phyloP scores from a whole-genome alignment of 2,113 vertebrate genomes.

The Dromiciops gliroides region DNA sequence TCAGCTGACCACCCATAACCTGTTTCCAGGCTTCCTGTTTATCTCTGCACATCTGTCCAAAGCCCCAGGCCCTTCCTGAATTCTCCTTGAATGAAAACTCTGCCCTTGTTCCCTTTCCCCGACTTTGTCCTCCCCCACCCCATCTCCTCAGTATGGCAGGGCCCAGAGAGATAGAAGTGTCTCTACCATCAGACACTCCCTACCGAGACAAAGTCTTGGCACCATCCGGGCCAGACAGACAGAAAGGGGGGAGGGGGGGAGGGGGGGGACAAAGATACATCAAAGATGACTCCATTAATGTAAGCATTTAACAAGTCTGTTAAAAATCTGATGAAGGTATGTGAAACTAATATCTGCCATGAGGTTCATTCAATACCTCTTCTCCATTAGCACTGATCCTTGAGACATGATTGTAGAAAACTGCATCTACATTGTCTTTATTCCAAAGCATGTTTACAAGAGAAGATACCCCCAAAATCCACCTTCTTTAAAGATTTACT shows the following conservation, averaged over 20 bases:
- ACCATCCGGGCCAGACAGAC: background rate
- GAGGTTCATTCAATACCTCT: conserved; percentile 50
- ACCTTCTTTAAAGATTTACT: conserved; percentile 32
- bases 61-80: background rate
- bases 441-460: conserved; percentile 47
- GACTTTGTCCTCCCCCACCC: background rate
- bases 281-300: conserved; percentile 50
- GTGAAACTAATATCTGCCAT: conserved; percentile 54
- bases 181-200: background rate
- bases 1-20: background rate
- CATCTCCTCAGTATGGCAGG: background rate
- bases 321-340: conserved; percentile 58
- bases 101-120: background rate
- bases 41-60: background rate
- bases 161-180: background rate
- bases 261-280: background rate
- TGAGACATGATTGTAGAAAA: conserved; percentile 60
- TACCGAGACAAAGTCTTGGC: background rate
- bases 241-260: conserved; percentile 33
- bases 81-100: background rate
- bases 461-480: conserved; percentile 67
- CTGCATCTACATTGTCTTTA: conserved; percentile 39
- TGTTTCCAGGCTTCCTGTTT: background rate
- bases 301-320: conserved; percentile 48
- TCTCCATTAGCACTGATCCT: conserved; percentile 67